Conservation (phyloP, 2,888 invertebrate species). For the Melanchra persicariae region DNA sequence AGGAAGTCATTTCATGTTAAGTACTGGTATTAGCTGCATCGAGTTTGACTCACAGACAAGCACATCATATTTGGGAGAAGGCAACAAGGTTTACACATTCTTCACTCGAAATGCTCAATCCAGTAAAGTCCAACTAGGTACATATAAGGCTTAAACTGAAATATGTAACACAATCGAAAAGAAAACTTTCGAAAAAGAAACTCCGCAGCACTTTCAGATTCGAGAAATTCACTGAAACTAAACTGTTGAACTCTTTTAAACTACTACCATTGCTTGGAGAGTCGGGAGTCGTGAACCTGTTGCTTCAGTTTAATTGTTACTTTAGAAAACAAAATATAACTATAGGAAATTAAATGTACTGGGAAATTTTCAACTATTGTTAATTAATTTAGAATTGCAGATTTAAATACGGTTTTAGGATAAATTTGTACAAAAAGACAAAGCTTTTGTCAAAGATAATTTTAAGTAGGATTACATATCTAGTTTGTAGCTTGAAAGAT, state of each 20-base stretch:
- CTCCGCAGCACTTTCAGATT: background rate
- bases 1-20: too few relatives aligned
- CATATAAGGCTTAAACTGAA: background rate
- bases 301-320: slow-evolving; percentile 19
- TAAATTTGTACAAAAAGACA: background rate
- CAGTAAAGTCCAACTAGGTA: too few relatives aligned
- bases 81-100: too few relatives aligned
- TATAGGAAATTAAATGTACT: slow-evolving; percentile 14
- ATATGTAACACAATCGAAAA: background rate
- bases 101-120: background rate
- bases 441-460: too few relatives aligned
- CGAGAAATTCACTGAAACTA: background rate
- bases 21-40: too few relatives aligned
- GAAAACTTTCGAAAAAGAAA: background rate
- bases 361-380: background rate
- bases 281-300: slow-evolving; percentile 27
- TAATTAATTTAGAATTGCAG: background rate
- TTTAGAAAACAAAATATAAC: slow-evolving; percentile 8
- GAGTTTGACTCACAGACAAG: too few relatives aligned
- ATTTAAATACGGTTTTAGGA: background rate
- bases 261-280: background rate
- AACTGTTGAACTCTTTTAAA: slow-evolving; percentile 5
- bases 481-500: too few relatives aligned
- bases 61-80: too few relatives aligned
- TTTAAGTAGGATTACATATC: too few relatives aligned